These are phyloP conservation scores for Gavialis gangeticus DNA, from an alignment of 2,113 vertebrate species.

Conservation along the genomic window DNA sequence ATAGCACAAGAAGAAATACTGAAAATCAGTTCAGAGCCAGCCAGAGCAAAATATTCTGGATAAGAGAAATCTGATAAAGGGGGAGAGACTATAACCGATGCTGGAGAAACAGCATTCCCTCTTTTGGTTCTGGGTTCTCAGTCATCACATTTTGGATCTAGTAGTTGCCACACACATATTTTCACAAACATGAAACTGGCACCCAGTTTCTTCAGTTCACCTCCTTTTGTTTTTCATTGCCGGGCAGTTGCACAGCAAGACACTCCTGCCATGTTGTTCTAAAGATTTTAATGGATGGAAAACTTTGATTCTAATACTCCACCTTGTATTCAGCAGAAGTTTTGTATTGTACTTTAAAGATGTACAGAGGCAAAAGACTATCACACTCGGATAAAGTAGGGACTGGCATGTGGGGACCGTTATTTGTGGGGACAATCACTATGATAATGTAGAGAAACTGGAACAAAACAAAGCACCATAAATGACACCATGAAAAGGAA, in stretches of 20 bases:
- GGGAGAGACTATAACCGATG: neutral
- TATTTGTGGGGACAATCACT: neutral
- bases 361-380: neutral
- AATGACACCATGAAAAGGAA: neutral
- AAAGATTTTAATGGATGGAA: neutral
- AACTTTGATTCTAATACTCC: neutral
- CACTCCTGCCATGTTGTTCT: neutral
- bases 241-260: neutral
- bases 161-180: neutral
- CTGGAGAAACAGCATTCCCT: neutral
- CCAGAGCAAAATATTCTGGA: neutral
- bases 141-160: neutral
- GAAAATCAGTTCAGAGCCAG: neutral
- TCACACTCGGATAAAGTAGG: neutral
- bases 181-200: neutral
- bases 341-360: neutral
- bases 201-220: neutral
- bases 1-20: neutral
- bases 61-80: neutral
- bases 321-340: neutral
- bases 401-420: neutral
- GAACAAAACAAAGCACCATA: neutral
- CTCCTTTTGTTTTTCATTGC: neutral
- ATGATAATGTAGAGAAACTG: constrained; percentile 2
- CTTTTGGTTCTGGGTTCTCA: neutral